Evolutionary conservation across 2,797 vertebrate genomes (phyloP).

Genomic region (Cuculus canorus): DNA sequence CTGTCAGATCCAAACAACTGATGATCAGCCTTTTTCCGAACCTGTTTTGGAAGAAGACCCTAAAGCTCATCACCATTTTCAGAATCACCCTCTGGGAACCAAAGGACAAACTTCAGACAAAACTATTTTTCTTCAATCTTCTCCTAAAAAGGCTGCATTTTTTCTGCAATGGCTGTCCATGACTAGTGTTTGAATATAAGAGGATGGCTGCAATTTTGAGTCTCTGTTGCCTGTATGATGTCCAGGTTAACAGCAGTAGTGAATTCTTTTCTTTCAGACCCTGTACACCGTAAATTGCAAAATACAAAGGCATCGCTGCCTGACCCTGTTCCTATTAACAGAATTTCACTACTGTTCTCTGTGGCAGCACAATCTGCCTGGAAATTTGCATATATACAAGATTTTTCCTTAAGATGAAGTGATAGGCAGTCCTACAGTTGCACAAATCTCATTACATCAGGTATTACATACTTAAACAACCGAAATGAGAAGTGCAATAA

Average conservation of each 20-base stretch:
- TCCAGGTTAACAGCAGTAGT: not conserved
- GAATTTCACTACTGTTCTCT: not conserved
- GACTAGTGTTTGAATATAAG: not conserved
- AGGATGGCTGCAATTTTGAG: not conserved
- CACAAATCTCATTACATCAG: not conserved
- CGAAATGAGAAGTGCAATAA: not conserved
- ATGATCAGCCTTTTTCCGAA: not conserved
- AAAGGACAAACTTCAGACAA: not conserved
- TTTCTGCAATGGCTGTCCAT: not conserved
- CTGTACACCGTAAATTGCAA: not conserved
- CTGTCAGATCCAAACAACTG: not conserved
- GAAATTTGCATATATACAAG: not conserved
- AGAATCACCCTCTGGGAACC: not conserved
- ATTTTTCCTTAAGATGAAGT: not conserved
- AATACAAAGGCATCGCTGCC: not conserved
- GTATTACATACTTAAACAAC: not conserved
- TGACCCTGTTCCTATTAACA: not conserved
- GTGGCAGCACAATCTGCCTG: not conserved
- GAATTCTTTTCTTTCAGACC: not conserved
- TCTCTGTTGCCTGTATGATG: not conserved
- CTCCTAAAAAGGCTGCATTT: not conserved
- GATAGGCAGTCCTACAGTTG: not conserved
- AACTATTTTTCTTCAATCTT: not conserved
- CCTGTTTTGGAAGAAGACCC: not conserved
- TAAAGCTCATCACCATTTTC: not conserved